Evolutionary conservation across 2,888 invertebrate genomes (phyloP).

Genomic region (Pristionchus fissidentatus): DNA sequence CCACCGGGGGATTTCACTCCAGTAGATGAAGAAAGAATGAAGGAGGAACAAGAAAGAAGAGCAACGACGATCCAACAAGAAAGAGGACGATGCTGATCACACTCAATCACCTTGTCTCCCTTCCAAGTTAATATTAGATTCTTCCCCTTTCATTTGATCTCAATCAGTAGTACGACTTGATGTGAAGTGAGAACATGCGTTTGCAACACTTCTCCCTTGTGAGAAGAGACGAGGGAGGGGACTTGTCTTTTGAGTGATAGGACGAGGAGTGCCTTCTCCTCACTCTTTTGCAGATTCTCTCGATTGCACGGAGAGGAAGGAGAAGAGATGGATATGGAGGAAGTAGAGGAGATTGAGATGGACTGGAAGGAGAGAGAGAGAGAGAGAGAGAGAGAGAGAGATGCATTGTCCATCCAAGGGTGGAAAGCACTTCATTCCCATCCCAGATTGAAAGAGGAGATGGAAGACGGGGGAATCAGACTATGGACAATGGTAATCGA

Average conservation of each 20-base stretch:
- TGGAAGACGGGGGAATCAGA: background rate
- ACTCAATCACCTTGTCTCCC: background rate
- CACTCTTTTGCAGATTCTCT: too few species aligned
- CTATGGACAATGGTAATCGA: too few species aligned
- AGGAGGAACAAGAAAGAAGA: background rate
- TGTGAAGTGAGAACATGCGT: too few species aligned
- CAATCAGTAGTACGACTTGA: too few species aligned
- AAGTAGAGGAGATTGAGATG: background rate
- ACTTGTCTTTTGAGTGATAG: slow-evolving; percentile 14
- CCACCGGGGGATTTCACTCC: slow-evolving; percentile 34
- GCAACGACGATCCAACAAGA: background rate
- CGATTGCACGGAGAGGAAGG: background rate
- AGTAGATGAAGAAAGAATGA: background rate
- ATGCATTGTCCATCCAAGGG: slow-evolving; percentile 21
- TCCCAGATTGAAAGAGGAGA: background rate
- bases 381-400: background rate
- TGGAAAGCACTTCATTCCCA: slow-evolving; percentile 30
- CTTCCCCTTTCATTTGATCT: too few species aligned
- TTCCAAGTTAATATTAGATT: too few species aligned
- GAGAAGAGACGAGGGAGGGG: background rate
- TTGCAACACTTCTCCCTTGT: slow-evolving; percentile 25
- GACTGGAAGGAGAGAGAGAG: background rate
- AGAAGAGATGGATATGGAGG: background rate
- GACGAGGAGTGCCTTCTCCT: background rate
- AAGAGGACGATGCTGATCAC: background rate